Percentiles rank a stretch among this genome's conserved stretches.
Conservation (phyloP, 2,888 invertebrate species). For the Tachina lurida region DNA sequence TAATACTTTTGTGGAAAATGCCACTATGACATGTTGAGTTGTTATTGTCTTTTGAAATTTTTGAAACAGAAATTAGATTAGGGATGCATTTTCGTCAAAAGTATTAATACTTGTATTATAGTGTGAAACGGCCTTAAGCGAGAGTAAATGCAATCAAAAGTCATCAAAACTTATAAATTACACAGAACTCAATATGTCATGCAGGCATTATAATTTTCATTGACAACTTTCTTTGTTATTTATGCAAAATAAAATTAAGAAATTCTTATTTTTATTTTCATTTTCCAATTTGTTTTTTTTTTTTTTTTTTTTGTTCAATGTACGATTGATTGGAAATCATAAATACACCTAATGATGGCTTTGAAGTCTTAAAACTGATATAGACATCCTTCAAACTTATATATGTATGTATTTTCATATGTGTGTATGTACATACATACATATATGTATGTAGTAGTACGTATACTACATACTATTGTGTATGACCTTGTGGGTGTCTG, state of each 20-base stretch:
- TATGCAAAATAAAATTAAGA: background rate
- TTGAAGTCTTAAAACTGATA: constrained; percentile 15
- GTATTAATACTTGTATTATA: too few species aligned
- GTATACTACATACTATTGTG: background rate
- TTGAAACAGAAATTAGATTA: too few species aligned
- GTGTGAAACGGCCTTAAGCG: too few species aligned
- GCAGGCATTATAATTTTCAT: constrained; percentile 1
- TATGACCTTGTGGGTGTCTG: background rate
- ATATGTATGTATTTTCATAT: too few species aligned
- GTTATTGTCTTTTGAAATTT: too few species aligned
- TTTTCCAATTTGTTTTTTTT: background rate
- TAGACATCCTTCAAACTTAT: constrained; percentile 18
- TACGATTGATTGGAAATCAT: constrained; percentile 37
- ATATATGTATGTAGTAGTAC: too few species aligned
- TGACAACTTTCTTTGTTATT: background rate
- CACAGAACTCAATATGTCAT: background rate
- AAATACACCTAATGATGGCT: constrained; percentile 37
- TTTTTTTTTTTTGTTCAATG: constrained; percentile 7
- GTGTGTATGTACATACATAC: too few species aligned
- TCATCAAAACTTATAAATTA: background rate
- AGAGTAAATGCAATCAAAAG: background rate
- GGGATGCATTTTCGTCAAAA: too few species aligned
- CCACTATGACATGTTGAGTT: too few species aligned
- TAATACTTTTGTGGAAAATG: too few species aligned
- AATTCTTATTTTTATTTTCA: background rate